A percentile compares a stretch with the other conserved stretches of the same genome.
These are phyloP conservation scores for Hycleus cichorii DNA, from an alignment of 1,140 invertebrate genomes.

Conservation along the genomic window DNA sequence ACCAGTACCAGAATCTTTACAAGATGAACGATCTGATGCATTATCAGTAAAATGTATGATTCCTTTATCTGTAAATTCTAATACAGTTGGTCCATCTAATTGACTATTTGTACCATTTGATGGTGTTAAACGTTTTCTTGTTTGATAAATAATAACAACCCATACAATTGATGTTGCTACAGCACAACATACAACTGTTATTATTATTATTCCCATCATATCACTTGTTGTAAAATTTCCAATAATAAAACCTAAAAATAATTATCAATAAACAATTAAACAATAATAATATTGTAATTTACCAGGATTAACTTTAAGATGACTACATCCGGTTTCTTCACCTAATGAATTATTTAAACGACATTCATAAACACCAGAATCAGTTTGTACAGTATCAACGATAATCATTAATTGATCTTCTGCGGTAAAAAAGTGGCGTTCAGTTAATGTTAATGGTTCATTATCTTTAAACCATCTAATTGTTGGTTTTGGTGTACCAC, in stretches of 20 bases:
- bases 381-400: constrained; percentile 63
- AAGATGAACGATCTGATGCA: constrained; percentile 48
- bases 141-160: constrained; percentile 88
- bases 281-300: constrained; percentile 24
- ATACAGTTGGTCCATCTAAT: constrained; percentile 1
- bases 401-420: constrained; percentile 84
- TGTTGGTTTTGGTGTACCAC: constrained; percentile 77
- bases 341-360: constrained; percentile 80
- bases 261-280: background rate
- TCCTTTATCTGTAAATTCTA: constrained; percentile 15
- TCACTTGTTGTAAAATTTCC: constrained; percentile 45
- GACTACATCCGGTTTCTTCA: constrained; percentile 48
- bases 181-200: constrained; percentile 82
- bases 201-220: constrained; percentile 78
- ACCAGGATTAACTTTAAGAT: constrained; percentile 49
- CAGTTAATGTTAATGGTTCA: constrained; percentile 58
- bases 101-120: constrained; percentile 1
- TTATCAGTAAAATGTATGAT: constrained; percentile 27
- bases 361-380: constrained; percentile 84
- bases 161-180: constrained; percentile 84
- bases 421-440: constrained; percentile 72
- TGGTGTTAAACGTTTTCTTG: constrained; percentile 52
- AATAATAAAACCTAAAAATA: constrained; percentile 11
- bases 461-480: constrained; percentile 88
- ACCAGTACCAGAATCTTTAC: constrained; percentile 60